Conservation (phyloP, 2,797 vertebrate genomes). For the Eurystomus glaucurus region DNA sequence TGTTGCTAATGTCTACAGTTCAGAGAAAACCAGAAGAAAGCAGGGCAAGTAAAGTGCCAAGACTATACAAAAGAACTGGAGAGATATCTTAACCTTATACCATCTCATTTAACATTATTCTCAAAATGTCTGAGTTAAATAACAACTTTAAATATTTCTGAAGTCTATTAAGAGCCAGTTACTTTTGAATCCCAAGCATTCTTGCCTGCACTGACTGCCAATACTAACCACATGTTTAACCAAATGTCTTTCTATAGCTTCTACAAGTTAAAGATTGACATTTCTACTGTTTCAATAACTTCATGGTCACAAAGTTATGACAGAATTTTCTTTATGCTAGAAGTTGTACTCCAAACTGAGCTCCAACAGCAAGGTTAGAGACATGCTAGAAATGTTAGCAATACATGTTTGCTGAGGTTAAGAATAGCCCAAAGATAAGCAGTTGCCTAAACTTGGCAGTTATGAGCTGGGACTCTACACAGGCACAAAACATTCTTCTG, state of each 20-base stretch:
- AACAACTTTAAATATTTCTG: not conserved
- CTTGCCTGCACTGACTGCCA: not conserved
- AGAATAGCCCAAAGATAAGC: constrained; percentile 74
- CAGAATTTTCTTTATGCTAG: not conserved
- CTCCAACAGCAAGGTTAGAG: not conserved
- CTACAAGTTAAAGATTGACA: accelerated
- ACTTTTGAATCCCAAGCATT: not conserved
- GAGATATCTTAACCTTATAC: not conserved
- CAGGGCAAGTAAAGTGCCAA: not conserved
- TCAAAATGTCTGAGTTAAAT: not conserved
- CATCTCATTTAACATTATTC: not conserved
- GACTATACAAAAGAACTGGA: not conserved
- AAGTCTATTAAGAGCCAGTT: not conserved
- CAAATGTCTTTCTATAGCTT: not conserved
- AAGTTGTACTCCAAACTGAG: not conserved
- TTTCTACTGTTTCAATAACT: not conserved
- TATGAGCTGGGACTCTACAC: constrained; percentile 37
- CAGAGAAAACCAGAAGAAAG: not conserved
- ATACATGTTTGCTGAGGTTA: constrained; percentile 55
- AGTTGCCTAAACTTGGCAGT: constrained; percentile 71
- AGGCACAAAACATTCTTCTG: constrained; percentile 69
- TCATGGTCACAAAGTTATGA: not conserved
- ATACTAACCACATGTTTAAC: not conserved
- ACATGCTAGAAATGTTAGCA: constrained; percentile 46
- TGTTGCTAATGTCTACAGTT: accelerated